phyloP scores from a whole-genome alignment of 2,888 invertebrate genomes.

The Ceraclea dissimilis region DNA sequence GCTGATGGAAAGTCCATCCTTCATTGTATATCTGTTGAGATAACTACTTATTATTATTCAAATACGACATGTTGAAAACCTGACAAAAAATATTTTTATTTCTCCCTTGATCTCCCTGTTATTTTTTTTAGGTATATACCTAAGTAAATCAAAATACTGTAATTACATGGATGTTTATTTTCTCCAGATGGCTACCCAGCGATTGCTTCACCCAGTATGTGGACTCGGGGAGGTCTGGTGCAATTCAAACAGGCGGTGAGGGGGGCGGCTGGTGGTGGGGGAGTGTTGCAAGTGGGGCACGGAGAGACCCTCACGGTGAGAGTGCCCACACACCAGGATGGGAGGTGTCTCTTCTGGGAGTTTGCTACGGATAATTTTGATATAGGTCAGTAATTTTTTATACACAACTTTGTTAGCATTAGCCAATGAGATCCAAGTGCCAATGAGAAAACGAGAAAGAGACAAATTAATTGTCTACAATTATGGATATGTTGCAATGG shows the following conservation, averaged over 20 bases:
- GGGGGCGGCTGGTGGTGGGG: conserved; percentile 70
- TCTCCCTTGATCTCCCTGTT: no score
- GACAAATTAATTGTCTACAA: neutral
- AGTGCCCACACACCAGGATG: conserved; percentile 93
- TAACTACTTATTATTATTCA: no score
- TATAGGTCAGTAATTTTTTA: conserved; percentile 52
- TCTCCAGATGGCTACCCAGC: conserved; percentile 28
- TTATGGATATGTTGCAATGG: neutral
- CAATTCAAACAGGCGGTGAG: conserved; percentile 85
- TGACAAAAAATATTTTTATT: no score
- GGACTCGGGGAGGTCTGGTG: conserved; percentile 83
- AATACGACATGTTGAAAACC: no score
- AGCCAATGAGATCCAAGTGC: neutral
- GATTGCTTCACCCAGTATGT: conserved; percentile 81
- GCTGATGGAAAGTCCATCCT: no score
- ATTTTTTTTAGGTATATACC: no score
- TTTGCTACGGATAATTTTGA: conserved; percentile 98
- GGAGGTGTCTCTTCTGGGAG: conserved; percentile 95
- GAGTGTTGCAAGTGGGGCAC: conserved; percentile 88
- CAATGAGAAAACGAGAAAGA: neutral
- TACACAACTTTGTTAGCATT: no score
- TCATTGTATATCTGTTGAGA: no score
- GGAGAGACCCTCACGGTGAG: conserved; percentile 95
- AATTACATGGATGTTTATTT: no score
- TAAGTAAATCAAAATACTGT: no score